These are phyloP conservation scores for Panulirus ornatus DNA, from an alignment of 1,140 invertebrate genomes.

Conservation along the genomic window DNA sequence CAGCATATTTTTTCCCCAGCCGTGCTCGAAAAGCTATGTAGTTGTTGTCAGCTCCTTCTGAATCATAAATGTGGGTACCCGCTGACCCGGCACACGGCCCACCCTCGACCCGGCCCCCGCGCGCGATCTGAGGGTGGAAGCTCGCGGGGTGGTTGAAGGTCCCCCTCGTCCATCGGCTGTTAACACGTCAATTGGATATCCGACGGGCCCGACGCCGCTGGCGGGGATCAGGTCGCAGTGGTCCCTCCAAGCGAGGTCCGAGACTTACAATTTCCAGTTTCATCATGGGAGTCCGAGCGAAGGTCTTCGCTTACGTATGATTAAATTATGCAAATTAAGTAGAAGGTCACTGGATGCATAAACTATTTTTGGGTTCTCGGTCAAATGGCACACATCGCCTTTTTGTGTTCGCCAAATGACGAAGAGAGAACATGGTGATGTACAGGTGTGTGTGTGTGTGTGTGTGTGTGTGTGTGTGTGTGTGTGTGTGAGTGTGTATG, in stretches of 20 bases:
- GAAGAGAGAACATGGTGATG: not conserved
- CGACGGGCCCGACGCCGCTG: too few relatives aligned
- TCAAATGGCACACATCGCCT: conserved; percentile 20
- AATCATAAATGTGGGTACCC: not conserved
- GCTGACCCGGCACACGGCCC: too few relatives aligned
- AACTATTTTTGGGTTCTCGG: conserved; percentile 25
- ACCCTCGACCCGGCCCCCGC: too few relatives aligned
- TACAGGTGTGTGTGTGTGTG: not conserved
- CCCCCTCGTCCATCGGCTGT: too few relatives aligned
- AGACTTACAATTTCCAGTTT: conserved; percentile 47
- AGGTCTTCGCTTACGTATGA: conserved; percentile 43
- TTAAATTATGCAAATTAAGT: conserved; percentile 53
- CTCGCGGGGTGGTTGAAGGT: too few relatives aligned
- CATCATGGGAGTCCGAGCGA: conserved; percentile 33
- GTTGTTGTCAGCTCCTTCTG: not conserved
- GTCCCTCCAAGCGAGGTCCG: conserved; percentile 25
- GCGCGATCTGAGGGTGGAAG: too few relatives aligned
- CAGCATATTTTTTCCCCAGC: conserved; percentile 3
- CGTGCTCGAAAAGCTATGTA: not conserved
- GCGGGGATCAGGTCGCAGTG: too few relatives aligned
- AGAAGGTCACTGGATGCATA: conserved; percentile 53
- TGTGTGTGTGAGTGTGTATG: conserved; percentile 27
- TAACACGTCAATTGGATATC: too few relatives aligned
- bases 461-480: conserved; percentile 30
- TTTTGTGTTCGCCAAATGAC: too few relatives aligned